Conservation (phyloP, 2,888 invertebrate species). For the Chironomus tentans region DNA sequence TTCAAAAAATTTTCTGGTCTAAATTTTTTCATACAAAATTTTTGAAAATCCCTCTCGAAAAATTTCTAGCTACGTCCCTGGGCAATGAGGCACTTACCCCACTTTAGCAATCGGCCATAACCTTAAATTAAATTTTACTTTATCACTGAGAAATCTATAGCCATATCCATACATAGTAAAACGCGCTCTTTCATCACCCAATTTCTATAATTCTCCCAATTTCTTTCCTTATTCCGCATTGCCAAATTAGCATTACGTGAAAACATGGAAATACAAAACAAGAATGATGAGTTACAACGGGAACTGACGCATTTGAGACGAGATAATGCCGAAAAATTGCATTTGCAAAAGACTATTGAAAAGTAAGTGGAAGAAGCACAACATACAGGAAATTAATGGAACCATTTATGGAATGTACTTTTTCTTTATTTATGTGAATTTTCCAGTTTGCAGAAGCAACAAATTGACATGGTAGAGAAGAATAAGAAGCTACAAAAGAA, state of each 20-base stretch:
- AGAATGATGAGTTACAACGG: constrained; percentile 23
- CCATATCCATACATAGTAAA: background rate
- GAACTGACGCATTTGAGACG: constrained; percentile 18
- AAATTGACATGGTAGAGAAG: constrained; percentile 33
- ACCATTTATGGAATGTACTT: background rate
- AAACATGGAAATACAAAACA: constrained; percentile 27
- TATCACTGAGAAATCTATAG: no score
- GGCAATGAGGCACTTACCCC: no score
- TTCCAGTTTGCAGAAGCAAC: constrained; percentile 32
- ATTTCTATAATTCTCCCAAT: no score
- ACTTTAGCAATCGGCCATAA: no score
- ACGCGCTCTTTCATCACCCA: no score
- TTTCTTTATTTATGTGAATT: background rate
- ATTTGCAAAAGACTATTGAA: constrained; percentile 15
- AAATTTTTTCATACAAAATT: no score
- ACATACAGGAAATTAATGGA: background rate
- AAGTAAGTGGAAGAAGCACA: constrained; percentile 1
- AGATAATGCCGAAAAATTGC: constrained; percentile 20
- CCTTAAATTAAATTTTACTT: no score
- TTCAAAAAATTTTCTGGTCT: no score
- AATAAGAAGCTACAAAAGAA: constrained; percentile 37
- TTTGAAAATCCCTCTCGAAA: no score
- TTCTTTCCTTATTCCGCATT: no score
- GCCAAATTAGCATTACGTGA: constrained; percentile 20
- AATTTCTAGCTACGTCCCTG: no score